Percentiles rank a stretch among this genome's conserved stretches.
Evolutionary conservation across 2,113 vertebrate genomes (phyloP).

Genomic region (Bucco capensis): DNA sequence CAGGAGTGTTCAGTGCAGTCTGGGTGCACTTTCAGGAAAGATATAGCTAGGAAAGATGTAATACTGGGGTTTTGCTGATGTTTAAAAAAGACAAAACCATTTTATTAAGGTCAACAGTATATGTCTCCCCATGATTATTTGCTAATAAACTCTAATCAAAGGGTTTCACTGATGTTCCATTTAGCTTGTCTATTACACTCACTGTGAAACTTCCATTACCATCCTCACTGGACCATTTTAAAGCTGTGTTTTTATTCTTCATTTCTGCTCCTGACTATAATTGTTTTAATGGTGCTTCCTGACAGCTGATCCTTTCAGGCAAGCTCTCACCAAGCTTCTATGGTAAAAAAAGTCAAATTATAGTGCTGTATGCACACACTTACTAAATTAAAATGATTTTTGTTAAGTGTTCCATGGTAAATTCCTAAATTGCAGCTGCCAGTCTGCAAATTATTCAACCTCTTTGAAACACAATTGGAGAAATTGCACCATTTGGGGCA

Average conservation of each 20-base stretch:
- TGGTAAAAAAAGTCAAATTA: neutral
- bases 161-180: neutral
- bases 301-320: conserved; percentile 51
- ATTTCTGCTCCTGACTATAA: neutral
- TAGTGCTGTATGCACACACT: neutral
- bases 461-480: neutral
- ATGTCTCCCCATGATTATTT: neutral
- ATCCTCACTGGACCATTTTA: neutral
- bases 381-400: neutral
- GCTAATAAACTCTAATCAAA: neutral
- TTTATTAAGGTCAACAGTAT: neutral
- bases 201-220: neutral
- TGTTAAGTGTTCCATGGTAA: neutral
- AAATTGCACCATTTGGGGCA: neutral
- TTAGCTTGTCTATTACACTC: neutral
- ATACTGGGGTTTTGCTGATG: neutral
- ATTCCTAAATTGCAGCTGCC: conserved; percentile 6
- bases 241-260: neutral
- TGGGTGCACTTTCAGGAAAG: neutral
- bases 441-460: neutral
- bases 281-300: conserved; percentile 39
- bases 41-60: neutral
- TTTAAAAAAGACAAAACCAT: neutral
- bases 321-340: neutral
- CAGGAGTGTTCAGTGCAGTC: neutral